Conservation (phyloP, 53 echinoderm and acorn worm genomes). For the Temnopleurus reevesii region DNA sequence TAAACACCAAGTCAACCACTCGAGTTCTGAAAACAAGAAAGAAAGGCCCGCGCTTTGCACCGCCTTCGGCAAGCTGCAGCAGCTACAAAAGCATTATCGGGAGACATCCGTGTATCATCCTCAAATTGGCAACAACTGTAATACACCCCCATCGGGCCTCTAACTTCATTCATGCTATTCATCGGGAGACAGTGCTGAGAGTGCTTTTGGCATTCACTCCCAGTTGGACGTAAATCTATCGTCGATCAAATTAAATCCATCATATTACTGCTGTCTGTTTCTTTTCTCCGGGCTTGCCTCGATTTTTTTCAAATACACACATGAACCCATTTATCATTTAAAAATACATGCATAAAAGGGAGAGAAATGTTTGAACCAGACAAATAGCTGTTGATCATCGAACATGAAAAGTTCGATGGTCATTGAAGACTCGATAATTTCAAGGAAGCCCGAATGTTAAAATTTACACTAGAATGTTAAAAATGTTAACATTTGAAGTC, state of each 20-base stretch:
- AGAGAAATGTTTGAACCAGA: too few species aligned
- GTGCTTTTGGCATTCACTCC: background rate
- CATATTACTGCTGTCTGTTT: background rate
- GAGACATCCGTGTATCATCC: background rate
- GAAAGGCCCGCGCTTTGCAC: background rate
- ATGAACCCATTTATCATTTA: too few species aligned
- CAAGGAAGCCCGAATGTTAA: too few species aligned
- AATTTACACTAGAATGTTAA: too few species aligned
- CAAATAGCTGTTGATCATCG: too few species aligned
- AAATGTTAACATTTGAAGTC: too few species aligned
- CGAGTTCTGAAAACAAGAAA: background rate
- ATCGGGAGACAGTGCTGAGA: background rate
- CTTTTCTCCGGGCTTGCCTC: background rate
- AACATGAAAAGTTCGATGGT: too few species aligned
- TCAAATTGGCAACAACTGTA: background rate
- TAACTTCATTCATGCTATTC: constrained; percentile 33
- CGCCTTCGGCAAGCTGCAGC: background rate
- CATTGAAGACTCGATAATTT: too few species aligned
- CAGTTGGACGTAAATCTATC: constrained; percentile 2
- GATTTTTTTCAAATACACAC: too few species aligned
- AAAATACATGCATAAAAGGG: too few species aligned
- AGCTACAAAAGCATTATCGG: constrained; percentile 10
- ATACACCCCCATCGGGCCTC: background rate
- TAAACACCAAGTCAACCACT: background rate
- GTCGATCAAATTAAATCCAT: background rate